Base-by-base conservation (phyloP, 2,888 invertebrate genomes). In the Heteromyza rotundicornis region DNA sequence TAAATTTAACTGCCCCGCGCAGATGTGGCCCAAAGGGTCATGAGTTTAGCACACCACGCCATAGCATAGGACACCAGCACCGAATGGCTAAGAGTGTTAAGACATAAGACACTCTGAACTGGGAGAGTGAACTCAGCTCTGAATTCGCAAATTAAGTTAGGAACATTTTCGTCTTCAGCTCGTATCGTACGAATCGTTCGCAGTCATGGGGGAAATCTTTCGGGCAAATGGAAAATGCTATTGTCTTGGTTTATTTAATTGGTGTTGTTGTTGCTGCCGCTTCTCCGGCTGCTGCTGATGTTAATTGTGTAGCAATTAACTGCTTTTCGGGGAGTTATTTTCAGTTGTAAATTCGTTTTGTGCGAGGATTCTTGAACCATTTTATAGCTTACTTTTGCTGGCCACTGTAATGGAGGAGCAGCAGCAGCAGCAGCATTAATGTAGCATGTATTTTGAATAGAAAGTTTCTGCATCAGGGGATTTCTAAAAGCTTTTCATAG, bases 11-110 rank as follows among this genome's bases (percentile, higher is more conserved):
- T 44, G 50, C 50, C 35, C 35, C 35, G 57, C 2, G n/a, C 50
- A 50, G 57, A 57, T 57, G 57, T 57, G 57, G 32, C 57, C 22
- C 47, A 57, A 50, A 32, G 50, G 57, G 57, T 57, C 57, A 50
- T 32, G 50, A 50, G 23, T 19, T 19, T 12, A 50, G 23, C 23
- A 12, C 20, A 50, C 5, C 12, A 20, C 20, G 5, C 8, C 50
- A 20, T 19, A 20, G 20, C 20, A 16, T 19, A 19, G 50, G 2
- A 17, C 22, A 51, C 44, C n/a, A n/a, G n/a, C n/a, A n/a, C n/a
- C n/a, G n/a, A n/a, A n/a, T n/a, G n/a, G n/a, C n/a, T n/a, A n/a
- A 22, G 19, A 47, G 56, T 56, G 56, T 27, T 56, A 56, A 56
- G 44, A 56, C 44, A 24, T 24, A 40, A 40, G 10, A 40, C n/a